Base-by-base conservation (phyloP, 1,140 invertebrate species). In the Ceratoteleas bidentatus region DNA sequence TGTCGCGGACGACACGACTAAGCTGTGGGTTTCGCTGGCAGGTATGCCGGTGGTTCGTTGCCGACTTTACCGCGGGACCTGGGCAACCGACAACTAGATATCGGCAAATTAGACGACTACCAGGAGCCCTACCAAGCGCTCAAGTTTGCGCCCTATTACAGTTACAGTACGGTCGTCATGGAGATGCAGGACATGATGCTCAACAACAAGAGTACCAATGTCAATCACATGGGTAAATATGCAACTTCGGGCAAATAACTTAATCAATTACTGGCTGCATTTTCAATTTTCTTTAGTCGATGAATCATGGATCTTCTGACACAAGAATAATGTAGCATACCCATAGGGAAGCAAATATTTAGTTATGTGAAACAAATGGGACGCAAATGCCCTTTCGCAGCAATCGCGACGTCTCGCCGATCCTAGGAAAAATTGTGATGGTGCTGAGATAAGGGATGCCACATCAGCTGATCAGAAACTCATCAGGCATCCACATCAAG, bases 61-160 rank as follows among this genome's bases (percentile, higher is more conserved):
- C 92, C 93, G 62, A 91, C 90, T 49, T 78, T 87, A 66, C 89
- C 86, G 14, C 91, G 85, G 76, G 92, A 88, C 58, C 85, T 91
- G 43, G 91, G 89, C 36, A 91, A 92, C 81, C 89, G 89, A 81
- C 86, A 90, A 34, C 84, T 92, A 52, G 90, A 92, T 80, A 91
- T 92, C 70, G 92, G 93, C 54, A 95, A 95, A 88, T 92, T 94
- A 43, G 95, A 96, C 85, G 95, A 95, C 85, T 96, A 96, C 89
- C 95, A 96, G 86, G 95, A 96, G 89, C 95, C 95, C 6, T 96
- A 95, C 89, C 95, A 96, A 86, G 94, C 95, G 0, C 90, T 95
- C 58, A 94, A 94, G 84, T 95, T 95, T 85, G 94, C 95, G 1
- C 95, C 95, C 0, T 96, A 96, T 87, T 96, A 96, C 86, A 95